A percentile compares a stretch with the other conserved stretches of the same genome.
These are phyloP conservation scores for Rafetus swinhoei DNA, from an alignment of 2,113 vertebrate genomes.

Conservation along the genomic window DNA sequence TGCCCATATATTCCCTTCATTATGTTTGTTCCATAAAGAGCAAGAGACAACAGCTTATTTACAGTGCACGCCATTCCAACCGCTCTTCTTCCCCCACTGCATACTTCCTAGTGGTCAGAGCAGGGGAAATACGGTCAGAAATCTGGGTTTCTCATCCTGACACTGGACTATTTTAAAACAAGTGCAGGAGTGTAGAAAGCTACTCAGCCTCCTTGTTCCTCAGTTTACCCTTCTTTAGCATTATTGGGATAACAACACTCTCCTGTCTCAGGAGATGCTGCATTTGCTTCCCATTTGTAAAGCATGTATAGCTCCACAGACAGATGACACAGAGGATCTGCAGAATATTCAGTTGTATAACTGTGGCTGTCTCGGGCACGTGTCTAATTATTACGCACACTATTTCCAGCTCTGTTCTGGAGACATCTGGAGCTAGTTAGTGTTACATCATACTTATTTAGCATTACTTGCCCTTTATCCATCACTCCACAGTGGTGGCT, in stretches of 20 bases:
- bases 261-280: accelerated
- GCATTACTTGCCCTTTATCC: not conserved
- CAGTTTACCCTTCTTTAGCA: accelerated
- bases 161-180: not conserved
- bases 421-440: not conserved
- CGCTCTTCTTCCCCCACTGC: not conserved
- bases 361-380: accelerated
- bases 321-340: not conserved
- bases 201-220: not conserved
- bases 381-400: accelerated
- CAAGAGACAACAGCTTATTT: not conserved
- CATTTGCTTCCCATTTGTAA: not conserved
- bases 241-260: not conserved
- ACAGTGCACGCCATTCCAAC: not conserved
- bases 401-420: not conserved
- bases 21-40: not conserved
- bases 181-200: not conserved
- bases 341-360: not conserved
- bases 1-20: not conserved
- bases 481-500: not conserved
- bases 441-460: not conserved
- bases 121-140: not conserved
- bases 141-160: not conserved
- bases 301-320: not conserved
- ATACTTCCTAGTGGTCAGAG: not conserved